Percentiles rank a stretch among this genome's conserved stretches.
phyloP scores from a whole-genome alignment of 2,113 vertebrate genomes.

The Girardinichthys multiradiatus region DNA sequence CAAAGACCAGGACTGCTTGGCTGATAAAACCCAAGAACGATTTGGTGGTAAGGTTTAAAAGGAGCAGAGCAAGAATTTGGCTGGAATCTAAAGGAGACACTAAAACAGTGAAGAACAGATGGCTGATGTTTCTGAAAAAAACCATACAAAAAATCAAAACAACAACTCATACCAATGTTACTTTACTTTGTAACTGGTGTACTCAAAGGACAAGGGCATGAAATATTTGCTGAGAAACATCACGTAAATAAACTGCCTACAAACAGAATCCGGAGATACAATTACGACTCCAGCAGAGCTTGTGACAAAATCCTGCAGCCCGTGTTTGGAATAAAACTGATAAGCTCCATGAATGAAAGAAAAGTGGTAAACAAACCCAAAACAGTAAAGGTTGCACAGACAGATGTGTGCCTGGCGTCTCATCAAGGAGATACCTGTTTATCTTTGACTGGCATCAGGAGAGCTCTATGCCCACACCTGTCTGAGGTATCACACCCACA shows the following conservation, averaged over 20 bases:
- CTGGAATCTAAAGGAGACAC: constrained; percentile 36
- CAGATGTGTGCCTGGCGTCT: constrained; percentile 60
- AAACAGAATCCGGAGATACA: constrained; percentile 39
- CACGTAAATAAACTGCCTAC: constrained; percentile 40
- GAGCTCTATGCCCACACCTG: constrained; percentile 66
- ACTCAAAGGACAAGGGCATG: constrained; percentile 30
- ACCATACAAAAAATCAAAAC: constrained; percentile 16
- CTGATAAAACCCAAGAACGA: constrained; percentile 53
- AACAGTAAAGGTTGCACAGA: constrained; percentile 50
- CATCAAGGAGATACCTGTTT: constrained; percentile 54
- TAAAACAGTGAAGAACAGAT: constrained; percentile 59
- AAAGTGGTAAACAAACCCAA: constrained; percentile 66
- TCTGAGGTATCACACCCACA: constrained; percentile 44
- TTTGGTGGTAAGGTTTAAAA: constrained; percentile 59
- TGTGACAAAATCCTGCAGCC: constrained; percentile 40
- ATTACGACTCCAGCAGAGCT: constrained; percentile 46
- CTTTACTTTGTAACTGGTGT: constrained; percentile 25
- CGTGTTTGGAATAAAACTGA: constrained; percentile 45
- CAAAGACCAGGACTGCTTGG: constrained; percentile 39
- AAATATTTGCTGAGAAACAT: constrained; percentile 51
- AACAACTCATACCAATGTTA: constrained; percentile 45
- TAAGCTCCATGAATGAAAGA: constrained; percentile 73
- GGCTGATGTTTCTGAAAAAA: constrained; percentile 41
- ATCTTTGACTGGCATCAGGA: constrained; percentile 78
- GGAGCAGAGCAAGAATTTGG: constrained; percentile 59